Evolutionary conservation across 2,888 invertebrate genomes (phyloP).

Genomic region (Celastrina argiolus): DNA sequence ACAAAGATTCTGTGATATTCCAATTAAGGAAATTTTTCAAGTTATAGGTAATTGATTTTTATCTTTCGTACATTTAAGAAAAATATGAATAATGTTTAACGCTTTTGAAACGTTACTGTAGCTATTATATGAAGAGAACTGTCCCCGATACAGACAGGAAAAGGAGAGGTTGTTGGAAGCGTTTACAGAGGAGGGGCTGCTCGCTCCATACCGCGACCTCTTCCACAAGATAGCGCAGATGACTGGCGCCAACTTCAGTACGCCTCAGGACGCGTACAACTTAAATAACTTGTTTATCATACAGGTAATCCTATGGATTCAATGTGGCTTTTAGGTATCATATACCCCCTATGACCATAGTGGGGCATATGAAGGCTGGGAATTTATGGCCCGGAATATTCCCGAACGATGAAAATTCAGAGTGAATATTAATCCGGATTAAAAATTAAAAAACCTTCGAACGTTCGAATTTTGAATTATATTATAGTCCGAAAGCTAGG

Average conservation of each 20-base stretch:
- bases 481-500: too few relatives aligned
- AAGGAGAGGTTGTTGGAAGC: conserved; percentile 62
- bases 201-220: conserved; percentile 61
- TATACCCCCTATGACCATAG: too few relatives aligned
- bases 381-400: too few relatives aligned
- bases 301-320: conserved; percentile 58
- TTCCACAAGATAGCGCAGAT: conserved; percentile 66
- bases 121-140: conserved; percentile 69
- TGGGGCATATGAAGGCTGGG: too few relatives aligned
- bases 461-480: too few relatives aligned
- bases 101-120: conserved; percentile 33
- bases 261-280: conserved; percentile 66
- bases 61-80: not conserved
- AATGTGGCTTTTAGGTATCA: too few relatives aligned
- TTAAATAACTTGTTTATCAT: conserved; percentile 68
- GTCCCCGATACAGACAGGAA: conserved; percentile 65
- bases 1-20: too few relatives aligned
- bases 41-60: not conserved
- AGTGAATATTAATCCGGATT: too few relatives aligned
- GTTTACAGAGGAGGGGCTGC: conserved; percentile 60
- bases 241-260: conserved; percentile 70
- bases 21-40: too few relatives aligned
- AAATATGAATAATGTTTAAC: not conserved
- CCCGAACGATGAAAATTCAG: too few relatives aligned
- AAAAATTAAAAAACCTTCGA: too few relatives aligned